Conservation (phyloP, 2,113 vertebrate species). For the Macquaria ambigua region DNA sequence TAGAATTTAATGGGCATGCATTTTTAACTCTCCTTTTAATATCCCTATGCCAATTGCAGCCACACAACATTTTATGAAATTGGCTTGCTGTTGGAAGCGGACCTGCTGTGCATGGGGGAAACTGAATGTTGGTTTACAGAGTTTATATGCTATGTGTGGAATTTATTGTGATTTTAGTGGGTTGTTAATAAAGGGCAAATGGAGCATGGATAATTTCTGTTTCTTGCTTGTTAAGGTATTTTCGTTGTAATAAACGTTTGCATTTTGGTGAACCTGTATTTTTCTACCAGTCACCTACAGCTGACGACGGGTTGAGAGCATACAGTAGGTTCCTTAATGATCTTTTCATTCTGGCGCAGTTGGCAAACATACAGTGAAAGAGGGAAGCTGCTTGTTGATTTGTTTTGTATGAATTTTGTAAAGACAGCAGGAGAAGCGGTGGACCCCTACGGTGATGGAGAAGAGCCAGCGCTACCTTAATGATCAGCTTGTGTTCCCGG, state of each 20-base stretch:
- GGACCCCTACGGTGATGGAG: background rate
- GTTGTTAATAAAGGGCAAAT: background rate
- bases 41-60: slow-evolving; percentile 5
- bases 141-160: background rate
- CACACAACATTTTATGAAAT: background rate
- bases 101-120: background rate
- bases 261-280: background rate
- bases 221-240: no score
- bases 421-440: slow-evolving; percentile 12
- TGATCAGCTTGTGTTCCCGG: slow-evolving; percentile 2
- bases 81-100: background rate
- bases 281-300: background rate
- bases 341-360: background rate
- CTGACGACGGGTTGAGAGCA: background rate
- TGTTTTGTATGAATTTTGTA: slow-evolving; percentile 23
- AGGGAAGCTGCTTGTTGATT: background rate
- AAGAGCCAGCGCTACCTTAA: background rate
- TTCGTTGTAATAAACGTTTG: background rate
- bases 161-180: background rate
- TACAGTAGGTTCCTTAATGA: background rate
- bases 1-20: background rate
- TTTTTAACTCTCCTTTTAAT: slow-evolving; percentile 33
- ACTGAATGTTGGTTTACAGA: slow-evolving; percentile 6
- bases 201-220: background rate
- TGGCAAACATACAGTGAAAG: slow-evolving; percentile 1